Conservation (phyloP, 2,888 invertebrate species). For the Nymphalis polychloros region DNA sequence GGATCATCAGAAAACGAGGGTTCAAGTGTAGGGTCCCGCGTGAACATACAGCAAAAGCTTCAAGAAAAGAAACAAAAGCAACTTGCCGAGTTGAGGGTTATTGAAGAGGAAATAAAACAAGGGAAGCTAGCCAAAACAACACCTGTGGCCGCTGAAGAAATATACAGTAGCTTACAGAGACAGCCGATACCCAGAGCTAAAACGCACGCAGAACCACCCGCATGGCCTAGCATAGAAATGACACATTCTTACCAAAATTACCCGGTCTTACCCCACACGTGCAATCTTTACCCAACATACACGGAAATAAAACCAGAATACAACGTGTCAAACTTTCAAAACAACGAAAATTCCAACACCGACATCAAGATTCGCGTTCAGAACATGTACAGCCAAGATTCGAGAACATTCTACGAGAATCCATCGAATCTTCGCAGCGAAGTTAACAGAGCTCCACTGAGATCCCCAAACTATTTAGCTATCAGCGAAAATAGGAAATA, state of each 20-base stretch:
- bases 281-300: constrained; percentile 70
- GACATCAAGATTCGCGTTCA: constrained; percentile 56
- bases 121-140: constrained; percentile 86
- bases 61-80: constrained; percentile 95
- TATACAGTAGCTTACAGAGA: constrained; percentile 75
- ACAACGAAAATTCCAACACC: constrained; percentile 46
- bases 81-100: constrained; percentile 88
- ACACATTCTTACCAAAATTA: constrained; percentile 76
- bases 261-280: constrained; percentile 64
- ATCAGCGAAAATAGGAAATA: constrained; percentile 59
- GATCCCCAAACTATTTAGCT: constrained; percentile 62
- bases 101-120: constrained; percentile 92
- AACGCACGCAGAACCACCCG: constrained; percentile 82
- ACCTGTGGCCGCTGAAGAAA: constrained; percentile 79
- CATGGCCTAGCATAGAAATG: constrained; percentile 77
- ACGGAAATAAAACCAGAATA: constrained; percentile 72
- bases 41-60: constrained; percentile 92
- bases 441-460: constrained; percentile 51
- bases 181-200: constrained; percentile 88
- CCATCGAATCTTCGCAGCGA: constrained; percentile 59
- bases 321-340: constrained; percentile 53
- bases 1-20: constrained; percentile 89
- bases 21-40: constrained; percentile 87
- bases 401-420: constrained; percentile 69
- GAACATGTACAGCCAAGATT: constrained; percentile 56